These are phyloP conservation scores for Harpegnathos saltator DNA, from an alignment of 1,140 invertebrate genomes.

Conservation along the genomic window DNA sequence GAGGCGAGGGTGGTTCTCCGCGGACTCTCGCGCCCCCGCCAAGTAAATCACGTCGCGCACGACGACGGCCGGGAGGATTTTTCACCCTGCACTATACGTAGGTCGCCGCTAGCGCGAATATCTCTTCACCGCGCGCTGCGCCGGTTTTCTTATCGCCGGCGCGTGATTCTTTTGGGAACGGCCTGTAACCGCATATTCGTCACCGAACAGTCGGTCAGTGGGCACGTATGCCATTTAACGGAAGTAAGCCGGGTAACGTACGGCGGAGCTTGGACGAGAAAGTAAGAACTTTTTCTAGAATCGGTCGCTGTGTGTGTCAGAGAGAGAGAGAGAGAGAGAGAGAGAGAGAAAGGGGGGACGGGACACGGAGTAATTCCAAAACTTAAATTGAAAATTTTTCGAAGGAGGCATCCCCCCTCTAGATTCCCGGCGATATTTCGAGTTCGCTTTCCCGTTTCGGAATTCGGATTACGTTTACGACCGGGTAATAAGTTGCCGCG, in stretches of 20 bases:
- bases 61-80: conserved; percentile 22
- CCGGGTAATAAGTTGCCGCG: too few species aligned
- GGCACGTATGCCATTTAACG: conserved; percentile 66
- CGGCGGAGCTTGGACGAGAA: neutral
- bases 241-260: conserved; percentile 54
- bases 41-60: conserved; percentile 47
- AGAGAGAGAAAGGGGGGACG: too few species aligned
- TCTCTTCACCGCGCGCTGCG: too few species aligned
- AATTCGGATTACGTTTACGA: too few species aligned
- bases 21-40: neutral
- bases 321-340: too few species aligned
- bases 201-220: conserved; percentile 3
- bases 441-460: too few species aligned
- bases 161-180: conserved; percentile 56
- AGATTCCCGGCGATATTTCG: too few species aligned
- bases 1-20: conserved; percentile 7
- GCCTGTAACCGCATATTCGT: conserved; percentile 54
- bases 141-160: conserved; percentile 16
- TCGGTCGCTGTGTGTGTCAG: neutral
- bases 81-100: conserved; percentile 37
- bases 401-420: too few species aligned
- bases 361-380: neutral
- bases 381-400: neutral
- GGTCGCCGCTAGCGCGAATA: conserved; percentile 51
- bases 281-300: neutral